Conservation (phyloP, 2,888 invertebrate species). For the Nezara viridula region DNA sequence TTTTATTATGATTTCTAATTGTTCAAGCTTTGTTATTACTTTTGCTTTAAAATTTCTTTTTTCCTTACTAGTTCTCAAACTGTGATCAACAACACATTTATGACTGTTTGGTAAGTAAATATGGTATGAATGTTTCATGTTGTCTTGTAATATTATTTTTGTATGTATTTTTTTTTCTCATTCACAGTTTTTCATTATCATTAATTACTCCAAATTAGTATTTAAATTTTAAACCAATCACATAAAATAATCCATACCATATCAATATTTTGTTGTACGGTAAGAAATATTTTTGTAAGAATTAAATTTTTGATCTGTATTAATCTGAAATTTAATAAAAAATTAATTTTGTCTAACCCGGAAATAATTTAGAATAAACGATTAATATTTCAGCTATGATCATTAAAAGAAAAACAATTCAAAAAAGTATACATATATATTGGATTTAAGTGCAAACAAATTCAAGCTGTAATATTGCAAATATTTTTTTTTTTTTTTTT, state of each 20-base stretch:
- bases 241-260: not conserved
- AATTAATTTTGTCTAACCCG: no score
- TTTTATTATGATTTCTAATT: not conserved
- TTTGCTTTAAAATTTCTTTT: slow-evolving; percentile 59
- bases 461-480: no score
- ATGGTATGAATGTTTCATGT: slow-evolving; percentile 54
- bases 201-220: not conserved
- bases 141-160: slow-evolving; percentile 60
- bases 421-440: no score
- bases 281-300: not conserved
- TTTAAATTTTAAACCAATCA: not conserved
- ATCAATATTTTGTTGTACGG: not conserved
- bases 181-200: slow-evolving; percentile 9
- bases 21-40: slow-evolving; percentile 49
- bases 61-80: slow-evolving; percentile 86
- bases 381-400: no score
- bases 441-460: no score
- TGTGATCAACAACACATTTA: slow-evolving; percentile 91
- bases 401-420: no score
- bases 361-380: no score
- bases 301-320: not conserved
- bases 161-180: not conserved
- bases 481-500: no score
- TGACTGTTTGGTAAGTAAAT: slow-evolving; percentile 86
- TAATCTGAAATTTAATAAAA: no score